Evolutionary conservation across 2,888 invertebrate species (phyloP), one percentile per base, ranked within the genome.

Genomic region (Drosophila setosimentum): DNA sequence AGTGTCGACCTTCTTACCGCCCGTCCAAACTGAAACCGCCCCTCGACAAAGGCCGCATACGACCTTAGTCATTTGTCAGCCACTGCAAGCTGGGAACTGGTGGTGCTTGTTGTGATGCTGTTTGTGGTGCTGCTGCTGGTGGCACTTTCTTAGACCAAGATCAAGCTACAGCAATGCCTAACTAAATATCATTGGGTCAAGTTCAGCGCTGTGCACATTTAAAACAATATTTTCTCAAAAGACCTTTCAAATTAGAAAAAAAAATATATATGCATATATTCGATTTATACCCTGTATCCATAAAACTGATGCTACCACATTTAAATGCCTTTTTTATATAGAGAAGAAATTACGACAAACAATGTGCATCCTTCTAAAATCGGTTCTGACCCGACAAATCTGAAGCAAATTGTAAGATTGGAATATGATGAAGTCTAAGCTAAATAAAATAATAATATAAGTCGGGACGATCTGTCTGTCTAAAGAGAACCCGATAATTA

Each of bases 21-120:
- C 86, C 79, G 83, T 78, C 80, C 82, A 87, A 76, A 66, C 78
- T 77, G 77, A 73, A 78, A 69, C 90, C 87, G 84, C 87, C 89
- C 82, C 84, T 80, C 79, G 64, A 78, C 81, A 72, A 66, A 75
- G 75, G 73, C 75, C 76, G 73, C 73, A 61, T 69, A 49, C 83
- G 88, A 88, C 87, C 87, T 88, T 90, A 88, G 87, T 90, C 89
- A 88, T 88, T 88, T 90, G 87, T 88, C 90, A 88, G 89, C 80
- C 69, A 76, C 72, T 64, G 18, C 54, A 2, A 63, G 54, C 76
- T 75, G 77, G 76, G 75, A 79, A 79, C 74, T 65, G 65, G n/a
- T 59, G 71, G 29, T 60, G 67, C 50, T n/a, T 40, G 30, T n/a
- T 51, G 21, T 48, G 33, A 40, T 69, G 69, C 33, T 50, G 33